Base-by-base conservation (phyloP, 2,113 vertebrate genomes). In the Pogonocichla stellata region DNA sequence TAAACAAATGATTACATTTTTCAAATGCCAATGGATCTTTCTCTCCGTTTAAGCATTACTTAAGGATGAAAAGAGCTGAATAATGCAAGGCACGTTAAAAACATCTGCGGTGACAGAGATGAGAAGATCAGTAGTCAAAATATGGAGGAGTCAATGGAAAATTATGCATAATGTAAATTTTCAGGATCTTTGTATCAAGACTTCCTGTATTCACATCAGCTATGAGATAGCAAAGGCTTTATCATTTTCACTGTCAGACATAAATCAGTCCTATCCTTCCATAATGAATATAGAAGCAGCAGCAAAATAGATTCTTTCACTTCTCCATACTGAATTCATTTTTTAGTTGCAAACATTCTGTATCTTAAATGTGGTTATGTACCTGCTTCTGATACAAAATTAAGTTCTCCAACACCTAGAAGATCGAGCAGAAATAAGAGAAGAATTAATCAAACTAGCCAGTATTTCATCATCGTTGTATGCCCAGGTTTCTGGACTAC, bases 51-150 rank as follows among this genome's bases (percentile, higher is more conserved):
- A 61, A 77, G 57, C 31, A 61, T 29, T 69, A 33, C 8, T 43
- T 72, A 42, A 5, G 33, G 23, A 85, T 40, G 8, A 78, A 50
- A 73, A 72, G 12, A 92, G 10, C 19, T 84, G 43, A 79, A 65
- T 61, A 89, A 95, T 19, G 16, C 20, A 89, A 92, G 19, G 22
- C 51, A 75, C 1, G 0, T 60, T 75, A 40, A 82, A 92, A 90
- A 81, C 47, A 29, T 10, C 22, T 43, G 34, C 54, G 74, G 66
- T n/a, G 48, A 81, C 48, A 87, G 28, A 85, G 34, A 65, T 31
- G 40, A 88, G 67, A 73, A 83, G 61, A 85, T 82, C 36, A 72
- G 74, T 8, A 94, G 70, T 65, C 70, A 92, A 92, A 87, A 95
- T 40, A 84, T 3, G 28, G 50, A 86, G 43, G 17, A 79, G 53